phyloP scores from a whole-genome alignment of 2,113 vertebrate species.

The Galemys pyrenaicus region DNA sequence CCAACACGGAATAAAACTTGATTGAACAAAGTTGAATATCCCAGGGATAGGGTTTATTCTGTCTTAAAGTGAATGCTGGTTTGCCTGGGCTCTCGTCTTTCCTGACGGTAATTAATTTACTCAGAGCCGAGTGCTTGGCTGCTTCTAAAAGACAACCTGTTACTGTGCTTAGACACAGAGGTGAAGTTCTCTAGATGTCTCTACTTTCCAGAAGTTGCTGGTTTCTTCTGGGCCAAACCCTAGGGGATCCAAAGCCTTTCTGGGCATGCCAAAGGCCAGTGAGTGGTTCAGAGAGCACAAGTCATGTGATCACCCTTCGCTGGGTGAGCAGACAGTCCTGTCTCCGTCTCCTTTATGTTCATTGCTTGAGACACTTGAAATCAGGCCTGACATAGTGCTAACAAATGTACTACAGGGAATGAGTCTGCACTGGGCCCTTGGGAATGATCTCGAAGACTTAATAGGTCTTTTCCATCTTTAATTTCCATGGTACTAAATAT shows the following conservation, averaged over 20 bases:
- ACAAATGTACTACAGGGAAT: slow-evolving; percentile 46
- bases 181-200: background rate
- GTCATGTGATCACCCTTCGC: background rate
- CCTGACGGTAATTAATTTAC: background rate
- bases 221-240: slow-evolving; percentile 15
- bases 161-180: background rate
- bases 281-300: background rate
- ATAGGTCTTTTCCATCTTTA: slow-evolving; percentile 67
- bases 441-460: slow-evolving; percentile 67
- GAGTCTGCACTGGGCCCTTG: slow-evolving; percentile 21
- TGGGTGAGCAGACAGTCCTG: background rate
- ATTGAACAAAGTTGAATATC: background rate
- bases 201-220: slow-evolving; percentile 53
- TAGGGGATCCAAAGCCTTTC: slow-evolving; percentile 12
- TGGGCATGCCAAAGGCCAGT: background rate
- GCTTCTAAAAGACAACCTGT: background rate
- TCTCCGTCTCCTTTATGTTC: slow-evolving; percentile 11
- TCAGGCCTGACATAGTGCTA: slow-evolving; percentile 34
- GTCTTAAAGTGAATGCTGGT: background rate
- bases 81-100: background rate
- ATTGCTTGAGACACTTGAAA: slow-evolving; percentile 64
- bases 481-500: slow-evolving; percentile 64
- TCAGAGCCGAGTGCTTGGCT: background rate
- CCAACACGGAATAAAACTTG: background rate
- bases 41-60: background rate